Base-by-base conservation (phyloP, 2,113 vertebrate species). In the Danio rerio region DNA sequence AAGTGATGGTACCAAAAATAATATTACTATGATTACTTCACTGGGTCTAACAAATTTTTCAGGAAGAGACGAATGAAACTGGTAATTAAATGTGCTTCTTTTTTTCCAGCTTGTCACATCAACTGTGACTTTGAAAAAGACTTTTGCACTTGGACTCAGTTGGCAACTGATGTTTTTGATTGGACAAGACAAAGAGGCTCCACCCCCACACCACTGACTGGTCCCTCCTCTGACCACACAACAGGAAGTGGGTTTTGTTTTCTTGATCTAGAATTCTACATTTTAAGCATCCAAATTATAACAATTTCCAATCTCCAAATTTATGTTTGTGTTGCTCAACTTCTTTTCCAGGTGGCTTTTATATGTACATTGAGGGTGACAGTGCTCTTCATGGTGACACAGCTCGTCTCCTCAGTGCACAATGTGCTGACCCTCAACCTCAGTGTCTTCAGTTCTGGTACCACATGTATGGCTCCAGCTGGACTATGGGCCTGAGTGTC, bases 381-480 rank as follows among this genome's bases (percentile, higher is more conserved):
- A 52, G 75, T 2, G 78, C 49, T 0, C 0, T 72, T 0, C 7
- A 80, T 0, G 94, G 94, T 45, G 92, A 92, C 82, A 84, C 83
- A 0, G 92, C 94, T 50, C 90, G 89, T 0, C 88, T 96, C 55
- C 71, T 93, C 85, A 95, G 95, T n/a, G 83, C 91, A 0, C 85
- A 88, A 70, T 95, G 95, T 81, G 80, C 84, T 9, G 83, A 80
- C 2, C 59, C 84, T 55, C 94, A 94, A 82, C 81, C 84, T 0
- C 89, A 94, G 81, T 96, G 95, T 88, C 91, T 96, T 78, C 92
- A 93, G 83, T 96, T 96, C 89, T 96, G 95, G 95, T 95, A 96
- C 78, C 94, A 95, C 88, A 96, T 96, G 93, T 92, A 95, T 0
- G 94, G 95, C 43, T 84, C 70, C 6, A 91, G 92, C 1, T 4